Evolutionary conservation across 2,797 vertebrate species (phyloP).

Genomic region (Melanotaenia maccullochi): DNA sequence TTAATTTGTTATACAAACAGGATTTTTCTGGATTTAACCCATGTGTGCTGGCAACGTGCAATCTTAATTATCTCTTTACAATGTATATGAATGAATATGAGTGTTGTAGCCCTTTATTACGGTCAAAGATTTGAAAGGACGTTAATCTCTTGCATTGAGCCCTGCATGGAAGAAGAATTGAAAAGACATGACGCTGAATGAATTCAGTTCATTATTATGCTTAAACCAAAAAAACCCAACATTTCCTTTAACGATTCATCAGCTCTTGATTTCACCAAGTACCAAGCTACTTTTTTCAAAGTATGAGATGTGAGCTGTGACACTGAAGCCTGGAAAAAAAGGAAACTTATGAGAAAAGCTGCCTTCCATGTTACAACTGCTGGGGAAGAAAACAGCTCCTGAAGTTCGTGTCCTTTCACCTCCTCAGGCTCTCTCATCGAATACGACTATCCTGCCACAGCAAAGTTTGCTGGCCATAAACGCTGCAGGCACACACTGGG

Average conservation of each 20-base stretch:
- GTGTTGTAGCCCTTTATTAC: not conserved
- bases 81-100: no score
- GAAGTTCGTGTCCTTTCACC: slow-evolving; percentile 33
- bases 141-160: not conserved
- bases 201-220: slow-evolving; percentile 8
- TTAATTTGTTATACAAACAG: no score
- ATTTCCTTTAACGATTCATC: not conserved
- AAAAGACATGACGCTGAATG: slow-evolving; percentile 3
- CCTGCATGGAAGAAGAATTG: not conserved
- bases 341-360: slow-evolving; percentile 20
- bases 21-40: no score
- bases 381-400: slow-evolving; percentile 37
- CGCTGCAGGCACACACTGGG: slow-evolving; percentile 12
- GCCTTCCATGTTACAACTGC: slow-evolving; percentile 12
- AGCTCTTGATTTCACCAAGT: not conserved
- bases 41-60: no score
- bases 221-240: slow-evolving; percentile 11
- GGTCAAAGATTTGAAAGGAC: not conserved
- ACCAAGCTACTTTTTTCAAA: slow-evolving; percentile 4
- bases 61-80: no score
- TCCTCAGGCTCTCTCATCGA: slow-evolving; percentile 16
- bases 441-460: slow-evolving; percentile 19
- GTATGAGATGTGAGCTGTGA: no score
- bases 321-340: not conserved
- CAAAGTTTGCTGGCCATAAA: slow-evolving; percentile 26